Base-by-base conservation (phyloP, 2,888 invertebrate species). In the Dichetophora obliterata region DNA sequence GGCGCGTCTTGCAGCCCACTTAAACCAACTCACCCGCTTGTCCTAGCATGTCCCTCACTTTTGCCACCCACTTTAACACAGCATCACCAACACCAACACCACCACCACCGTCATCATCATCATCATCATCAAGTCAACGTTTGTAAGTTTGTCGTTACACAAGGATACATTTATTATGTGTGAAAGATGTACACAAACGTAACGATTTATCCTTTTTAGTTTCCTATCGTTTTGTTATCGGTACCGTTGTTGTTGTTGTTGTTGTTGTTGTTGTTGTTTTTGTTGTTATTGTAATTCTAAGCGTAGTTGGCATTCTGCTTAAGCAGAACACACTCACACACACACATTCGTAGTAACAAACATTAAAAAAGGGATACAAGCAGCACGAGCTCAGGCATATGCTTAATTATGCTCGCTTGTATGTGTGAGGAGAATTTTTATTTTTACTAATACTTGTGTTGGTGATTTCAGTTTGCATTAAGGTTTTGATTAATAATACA, bases 131-230 rank as follows among this genome's bases (percentile, higher is more conserved):
- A 34, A 66, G 75, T n/a, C 75, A 70, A 70, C 80, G 81, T 79
- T 43, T 43, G 43, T 43, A 11, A 43, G 81, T 80, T 82, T 84
- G 82, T 82, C 81, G 80, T 83, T 86, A 84, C 83, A 84, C 85
- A 86, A 85, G 85, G 85, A 86, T 85, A 86, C 85, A 86, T 85
- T 85, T 85, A 85, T 86, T 86, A 85, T 85, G 86, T 85, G 86
- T 84, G 85, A 85, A 86, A 84, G 85, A 85, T 85, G 85, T 86
- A 85, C 85, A 84, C 84, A 85, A 85, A 84, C 86, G 85, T 83
- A 85, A 84, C 86, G 85, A 85, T 85, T 85, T 85, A 85, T 85
- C 86, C 85, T 85, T 86, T 85, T 86, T 85, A 84, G 84, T 85
- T 82, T 69, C 37, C 43, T 65, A 65, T 34, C 61, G 43, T 22